Base-by-base conservation (phyloP, 2,113 vertebrate genomes). In the Chascanopsetta lugubris region DNA sequence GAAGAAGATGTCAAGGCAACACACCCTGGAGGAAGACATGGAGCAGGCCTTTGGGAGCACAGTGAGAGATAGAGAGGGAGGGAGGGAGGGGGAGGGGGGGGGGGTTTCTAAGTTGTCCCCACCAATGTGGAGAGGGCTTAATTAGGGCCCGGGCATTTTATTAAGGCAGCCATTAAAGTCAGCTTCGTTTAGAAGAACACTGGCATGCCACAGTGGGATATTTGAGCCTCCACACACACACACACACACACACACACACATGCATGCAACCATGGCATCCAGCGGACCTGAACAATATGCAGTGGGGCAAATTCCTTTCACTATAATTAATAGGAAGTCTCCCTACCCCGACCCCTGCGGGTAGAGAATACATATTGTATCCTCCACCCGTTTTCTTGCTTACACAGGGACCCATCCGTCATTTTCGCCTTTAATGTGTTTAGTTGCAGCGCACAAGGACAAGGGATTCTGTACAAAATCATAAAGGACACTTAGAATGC, bases 151-250 rank as follows among this genome's bases (percentile, higher is more conserved):
- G 27, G 69, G 32, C 75, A 88, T 93, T 92, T 93, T 87, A 77
- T 86, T 82, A 89, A 81, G 64, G 84, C 90, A 88, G 64, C 81
- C 79, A 77, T 87, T 91, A 92, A 89, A 86, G 90, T 88, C 86
- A 85, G 82, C 61, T 88, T 74, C 73, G 75, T 89, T 92, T 89
- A 86, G 90, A 84, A 59, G 74, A 66, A 70, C 63, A 63, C 60
- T 67, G 69, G 63, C 54, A 61, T 49, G 40, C 72, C 73, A 79
- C 61, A 69, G 61, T 49, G 70, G 72, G 62, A 84, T 79, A 80
- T 70, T 73, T 65, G 65, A 72, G 63, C 61, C 50, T 60, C 76
- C 62, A 63, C 75, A 83, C 58, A 61, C 43, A 54, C 27, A 67
- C 38, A 20, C 51, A 59, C n/a, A n/a, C 62, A 63, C 75, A 83